phyloP scores from a whole-genome alignment of 2,888 invertebrate species.

The Synanthedon tipuliformis region DNA sequence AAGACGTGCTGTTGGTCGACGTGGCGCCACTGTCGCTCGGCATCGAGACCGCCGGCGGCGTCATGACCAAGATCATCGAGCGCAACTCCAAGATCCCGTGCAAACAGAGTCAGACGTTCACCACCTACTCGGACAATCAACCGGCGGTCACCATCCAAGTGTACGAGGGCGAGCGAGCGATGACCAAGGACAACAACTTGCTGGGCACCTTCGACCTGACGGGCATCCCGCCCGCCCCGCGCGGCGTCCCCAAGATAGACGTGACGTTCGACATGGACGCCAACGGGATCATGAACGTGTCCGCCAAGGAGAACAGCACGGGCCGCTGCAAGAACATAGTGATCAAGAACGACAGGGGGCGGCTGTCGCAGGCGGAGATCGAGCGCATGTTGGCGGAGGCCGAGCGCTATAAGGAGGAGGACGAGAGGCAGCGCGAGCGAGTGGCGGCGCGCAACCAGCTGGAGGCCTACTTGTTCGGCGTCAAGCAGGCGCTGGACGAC shows the following conservation, averaged over 20 bases:
- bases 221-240: conserved; percentile 73
- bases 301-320: conserved; percentile 70
- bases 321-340: conserved; percentile 74
- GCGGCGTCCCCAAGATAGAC: conserved; percentile 68
- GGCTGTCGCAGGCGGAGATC: conserved; percentile 79
- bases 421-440: conserved; percentile 73
- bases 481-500: conserved; percentile 37
- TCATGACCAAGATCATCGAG: conserved; percentile 75
- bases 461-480: conserved; percentile 73
- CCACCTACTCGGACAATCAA: conserved; percentile 80
- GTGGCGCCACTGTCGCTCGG: conserved; percentile 69
- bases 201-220: conserved; percentile 65
- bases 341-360: conserved; percentile 71
- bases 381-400: conserved; percentile 79
- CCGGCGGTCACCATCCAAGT: conserved; percentile 74
- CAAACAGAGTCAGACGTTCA: conserved; percentile 73
- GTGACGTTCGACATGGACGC: conserved; percentile 74
- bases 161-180: conserved; percentile 75
- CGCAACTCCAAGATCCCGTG: conserved; percentile 72
- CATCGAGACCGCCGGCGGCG: conserved; percentile 77
- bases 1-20: conserved; percentile 61
- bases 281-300: conserved; percentile 79
- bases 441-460: conserved; percentile 76
- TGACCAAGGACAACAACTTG: conserved; percentile 76
- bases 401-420: conserved; percentile 76